Percentiles rank a stretch among this genome's conserved stretches.
Evolutionary conservation across 2,113 vertebrate genomes (phyloP).

Genomic region (Benitochromis conjunctus): DNA sequence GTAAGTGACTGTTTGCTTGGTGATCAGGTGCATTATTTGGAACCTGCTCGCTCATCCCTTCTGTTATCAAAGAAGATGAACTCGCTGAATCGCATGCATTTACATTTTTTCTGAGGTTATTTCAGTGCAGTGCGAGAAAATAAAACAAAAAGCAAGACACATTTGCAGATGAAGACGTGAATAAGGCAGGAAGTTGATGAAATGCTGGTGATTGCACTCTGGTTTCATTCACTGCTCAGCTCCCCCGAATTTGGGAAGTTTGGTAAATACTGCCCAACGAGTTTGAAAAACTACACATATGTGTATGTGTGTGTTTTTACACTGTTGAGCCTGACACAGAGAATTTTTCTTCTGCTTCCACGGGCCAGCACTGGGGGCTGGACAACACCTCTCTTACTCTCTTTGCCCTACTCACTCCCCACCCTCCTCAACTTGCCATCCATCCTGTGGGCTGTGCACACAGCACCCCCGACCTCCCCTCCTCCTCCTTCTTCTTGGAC

Average conservation of each 20-base stretch:
- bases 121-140: not conserved
- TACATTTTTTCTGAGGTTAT: not conserved
- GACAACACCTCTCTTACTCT: constrained; percentile 37
- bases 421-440: constrained; percentile 3
- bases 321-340: not conserved
- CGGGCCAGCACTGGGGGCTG: constrained; percentile 15
- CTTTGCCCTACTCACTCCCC: not conserved
- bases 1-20: not conserved
- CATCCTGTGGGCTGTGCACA: constrained; percentile 34
- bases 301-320: not conserved
- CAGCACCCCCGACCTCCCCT: not conserved
- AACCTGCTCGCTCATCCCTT: not conserved
- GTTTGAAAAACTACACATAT: not conserved
- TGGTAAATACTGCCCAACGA: not conserved
- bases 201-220: not conserved
- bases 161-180: not conserved
- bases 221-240: not conserved
- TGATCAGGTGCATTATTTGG: not conserved
- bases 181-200: not conserved
- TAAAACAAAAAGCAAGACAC: not conserved
- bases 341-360: not conserved
- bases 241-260: not conserved
- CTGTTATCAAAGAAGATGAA: not conserved
- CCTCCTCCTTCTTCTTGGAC: not conserved
- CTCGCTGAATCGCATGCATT: not conserved